Base-by-base conservation (phyloP, 2,113 vertebrate species). In the Centropus unirufus region DNA sequence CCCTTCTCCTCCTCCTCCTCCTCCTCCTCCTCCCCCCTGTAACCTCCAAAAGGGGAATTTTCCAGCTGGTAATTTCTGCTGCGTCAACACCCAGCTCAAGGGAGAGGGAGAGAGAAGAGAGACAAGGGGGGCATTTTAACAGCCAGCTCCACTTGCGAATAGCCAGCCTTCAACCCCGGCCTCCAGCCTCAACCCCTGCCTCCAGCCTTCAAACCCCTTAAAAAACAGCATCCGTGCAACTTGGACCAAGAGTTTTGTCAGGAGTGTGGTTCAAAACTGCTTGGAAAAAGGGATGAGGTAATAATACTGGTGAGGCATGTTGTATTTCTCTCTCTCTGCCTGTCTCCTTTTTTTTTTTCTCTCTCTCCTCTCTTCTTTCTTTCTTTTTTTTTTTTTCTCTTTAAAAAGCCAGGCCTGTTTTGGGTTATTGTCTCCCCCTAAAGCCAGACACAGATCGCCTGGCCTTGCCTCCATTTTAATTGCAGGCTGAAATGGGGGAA, bases 21-120 rank as follows among this genome's bases (percentile, higher is more conserved):
- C 42, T 44, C 42, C 42, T 15, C 42, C n/a, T n/a, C 42, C 42
- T n/a, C 44, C 51, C 74, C 97, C 83, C 94, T 94, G 97, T 98
- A 98, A 98, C 98, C 97, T 98, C 98, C 95, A 97, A 98, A 98
- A 98, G 98, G 98, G 99, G 98, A 98, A 98, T 99, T 99, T 98
- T 99, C 98, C 98, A 98, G 98, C 98, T 98, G 98, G 98, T 98
- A 98, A 98, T 98, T 99, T 99, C 97, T 99, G 98, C 99, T 99
- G 98, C 98, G 98, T 99, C 99, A 99, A 99, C 98, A 98, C 98
- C 98, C 98, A 98, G 97, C 98, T 98, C 97, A 93, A 97, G 96
- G 98, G 95, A 98, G 94, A 92, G 95, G 92, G 95, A 95, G 94
- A 86, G 97, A 98, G 97, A 96, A 95, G 94, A 86, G 97, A 98